Percentiles rank a stretch among this genome's conserved stretches.
phyloP scores from a whole-genome alignment of 2,888 invertebrate genomes.

The Thymelicus lineola region DNA sequence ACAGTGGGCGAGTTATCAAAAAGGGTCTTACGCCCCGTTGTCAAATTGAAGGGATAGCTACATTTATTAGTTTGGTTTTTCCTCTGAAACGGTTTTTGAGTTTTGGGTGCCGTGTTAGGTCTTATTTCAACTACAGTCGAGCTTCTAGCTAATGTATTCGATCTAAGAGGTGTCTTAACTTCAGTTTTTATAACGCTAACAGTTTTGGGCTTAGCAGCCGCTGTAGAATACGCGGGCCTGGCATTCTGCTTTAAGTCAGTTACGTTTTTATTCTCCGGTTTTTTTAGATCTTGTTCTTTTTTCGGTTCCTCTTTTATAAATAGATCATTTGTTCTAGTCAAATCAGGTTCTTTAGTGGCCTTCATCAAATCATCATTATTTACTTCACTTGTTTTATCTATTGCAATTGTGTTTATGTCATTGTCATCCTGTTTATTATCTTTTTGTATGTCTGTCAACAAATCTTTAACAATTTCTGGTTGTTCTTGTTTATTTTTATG shows the following conservation, averaged over 20 bases:
- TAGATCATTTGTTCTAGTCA: slow-evolving; percentile 3
- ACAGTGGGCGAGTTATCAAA: slow-evolving; percentile 64
- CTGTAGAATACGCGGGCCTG: slow-evolving; percentile 80
- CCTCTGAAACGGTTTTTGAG: slow-evolving; percentile 61
- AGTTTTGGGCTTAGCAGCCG: slow-evolving; percentile 79
- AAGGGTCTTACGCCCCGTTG: slow-evolving; percentile 76
- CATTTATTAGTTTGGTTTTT: slow-evolving; percentile 72
- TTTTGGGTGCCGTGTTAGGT: slow-evolving; percentile 56
- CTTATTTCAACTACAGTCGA: slow-evolving; percentile 79
- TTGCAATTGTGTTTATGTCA: background rate
- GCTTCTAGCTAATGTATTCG: slow-evolving; percentile 64
- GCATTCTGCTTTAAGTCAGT: slow-evolving; percentile 53
- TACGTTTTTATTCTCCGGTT: slow-evolving; percentile 50
- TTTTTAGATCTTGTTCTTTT: slow-evolving; percentile 56
- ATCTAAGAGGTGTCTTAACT: slow-evolving; percentile 61
- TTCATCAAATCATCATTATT: slow-evolving; percentile 31
- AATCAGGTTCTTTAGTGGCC: slow-evolving; percentile 13
- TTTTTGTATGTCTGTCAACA: slow-evolving; percentile 27
- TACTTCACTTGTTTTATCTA: slow-evolving; percentile 14
- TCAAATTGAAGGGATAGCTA: slow-evolving; percentile 81
- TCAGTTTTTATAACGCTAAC: slow-evolving; percentile 61
- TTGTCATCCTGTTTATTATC: slow-evolving; percentile 15
- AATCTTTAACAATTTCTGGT: slow-evolving; percentile 28
- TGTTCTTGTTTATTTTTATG: slow-evolving; percentile 14
- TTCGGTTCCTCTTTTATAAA: slow-evolving; percentile 44